A percentile compares a stretch with the other conserved stretches of the same genome.
Conservation (phyloP, 2,113 vertebrate genomes). For the Sinocyclocheilus grahami region DNA sequence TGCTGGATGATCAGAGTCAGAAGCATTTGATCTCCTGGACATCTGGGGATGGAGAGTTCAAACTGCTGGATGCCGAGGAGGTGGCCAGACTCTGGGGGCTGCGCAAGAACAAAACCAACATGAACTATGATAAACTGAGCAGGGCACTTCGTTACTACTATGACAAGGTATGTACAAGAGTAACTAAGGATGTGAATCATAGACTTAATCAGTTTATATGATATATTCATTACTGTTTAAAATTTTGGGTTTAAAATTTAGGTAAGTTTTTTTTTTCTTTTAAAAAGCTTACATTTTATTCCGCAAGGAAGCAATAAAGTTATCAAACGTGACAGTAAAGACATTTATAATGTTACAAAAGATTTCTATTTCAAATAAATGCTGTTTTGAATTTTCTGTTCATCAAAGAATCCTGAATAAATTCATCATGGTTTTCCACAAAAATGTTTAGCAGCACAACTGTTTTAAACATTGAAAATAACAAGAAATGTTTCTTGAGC, state of each 20-base stretch:
- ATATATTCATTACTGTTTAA: background rate
- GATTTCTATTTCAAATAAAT: no score
- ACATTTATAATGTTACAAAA: no score
- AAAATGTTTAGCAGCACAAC: no score
- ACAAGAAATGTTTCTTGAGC: background rate
- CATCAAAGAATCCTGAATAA: no score
- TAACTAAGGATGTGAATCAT: background rate
- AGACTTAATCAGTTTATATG: no score
- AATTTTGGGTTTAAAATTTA: no score
- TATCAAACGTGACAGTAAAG: no score
- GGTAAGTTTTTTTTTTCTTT: no score
- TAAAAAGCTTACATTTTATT: no score
- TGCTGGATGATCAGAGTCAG: constrained; percentile 84
- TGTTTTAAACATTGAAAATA: background rate
- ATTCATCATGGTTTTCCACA: no score
- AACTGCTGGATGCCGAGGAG: constrained; percentile 87
- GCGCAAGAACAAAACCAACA: constrained; percentile 91
- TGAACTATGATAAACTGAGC: constrained; percentile 93
- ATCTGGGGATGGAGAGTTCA: constrained; percentile 87
- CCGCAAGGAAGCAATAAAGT: no score
- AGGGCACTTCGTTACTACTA: constrained; percentile 86
- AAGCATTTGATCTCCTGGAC: constrained; percentile 89
- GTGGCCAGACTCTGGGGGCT: constrained; percentile 90
- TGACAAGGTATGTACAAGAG: constrained; percentile 75
- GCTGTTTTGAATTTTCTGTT: no score